Conservation (phyloP, 2,113 vertebrate genomes). For the Labeo rohita region DNA sequence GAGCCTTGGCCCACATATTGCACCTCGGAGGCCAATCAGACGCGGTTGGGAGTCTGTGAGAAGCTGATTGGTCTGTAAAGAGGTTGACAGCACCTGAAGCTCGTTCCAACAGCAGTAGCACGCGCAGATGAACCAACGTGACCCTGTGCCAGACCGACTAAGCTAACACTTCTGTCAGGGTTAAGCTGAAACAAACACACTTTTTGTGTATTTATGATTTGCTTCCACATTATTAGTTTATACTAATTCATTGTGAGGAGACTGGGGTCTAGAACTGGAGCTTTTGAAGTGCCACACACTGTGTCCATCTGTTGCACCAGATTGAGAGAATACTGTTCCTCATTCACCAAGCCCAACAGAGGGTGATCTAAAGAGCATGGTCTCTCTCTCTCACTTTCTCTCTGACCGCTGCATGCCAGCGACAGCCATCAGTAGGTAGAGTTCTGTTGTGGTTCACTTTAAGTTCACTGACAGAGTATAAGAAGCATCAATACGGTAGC, state of each 20-base stretch:
- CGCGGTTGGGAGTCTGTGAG: conserved; percentile 58
- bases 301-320: conserved; percentile 76
- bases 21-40: conserved; percentile 61
- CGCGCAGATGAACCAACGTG: conserved; percentile 55
- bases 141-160: conserved; percentile 55
- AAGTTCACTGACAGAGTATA: background rate
- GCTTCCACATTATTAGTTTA: conserved; percentile 67
- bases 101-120: conserved; percentile 57
- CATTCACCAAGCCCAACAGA: conserved; percentile 62
- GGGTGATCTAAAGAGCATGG: conserved; percentile 63
- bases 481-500: background rate
- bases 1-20: conserved; percentile 57
- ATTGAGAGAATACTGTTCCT: conserved; percentile 70
- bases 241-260: conserved; percentile 74
- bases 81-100: conserved; percentile 62
- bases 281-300: conserved; percentile 68
- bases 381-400: conserved; percentile 30
- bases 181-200: conserved; percentile 51
- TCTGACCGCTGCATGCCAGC: conserved; percentile 35
- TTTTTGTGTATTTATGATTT: conserved; percentile 28
- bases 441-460: background rate
- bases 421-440: background rate
- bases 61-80: conserved; percentile 62
- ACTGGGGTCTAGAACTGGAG: conserved; percentile 67
- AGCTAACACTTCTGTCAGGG: conserved; percentile 53